Evolutionary conservation across 2,888 invertebrate species (phyloP), one percentile per base, ranked within the genome.

Genomic region (Cosmopolites sordidus): DNA sequence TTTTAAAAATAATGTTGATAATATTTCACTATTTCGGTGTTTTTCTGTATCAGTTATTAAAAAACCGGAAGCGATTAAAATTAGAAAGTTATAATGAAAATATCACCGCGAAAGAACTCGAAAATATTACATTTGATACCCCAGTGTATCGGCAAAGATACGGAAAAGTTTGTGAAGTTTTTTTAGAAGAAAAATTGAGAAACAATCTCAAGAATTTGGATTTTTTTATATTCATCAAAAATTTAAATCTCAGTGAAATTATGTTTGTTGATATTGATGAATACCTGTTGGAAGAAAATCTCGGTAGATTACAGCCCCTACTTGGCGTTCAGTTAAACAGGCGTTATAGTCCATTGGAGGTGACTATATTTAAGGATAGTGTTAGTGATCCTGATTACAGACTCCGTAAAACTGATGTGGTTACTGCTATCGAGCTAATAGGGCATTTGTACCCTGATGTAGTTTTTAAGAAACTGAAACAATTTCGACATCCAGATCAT

Each of bases 361-460:
- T 83, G 1, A 75, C 83, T 69, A 69, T 92, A 12, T 82, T 82
- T 55, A 77, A 80, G 66, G 95, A 94, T 12, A 90, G 86, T 76
- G 85, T 91, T 16, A 81, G 83, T 2, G 81, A 86, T 56, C 81
- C 83, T 1, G 89, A 91, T 67, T 76, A 78, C 50, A 75, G 82
- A 47, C 74, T 94, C 1, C 74, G 78, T 14, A 81, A 83, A 42
- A 79, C 81, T 48, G 90, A 94, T 76, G 92, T 86, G 6, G 87
- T 93, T 2, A 76, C 91, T 49, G 85, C 86, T 43, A 83, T 95
- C 60, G 95, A 95, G 79, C 76, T 95, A 87, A 89, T 96, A 62
- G 95, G 96, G 69, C 95, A 96, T 75, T 80, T 96, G 64, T 79
- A 86, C 58, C 83, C 86, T 0, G 84, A 88, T 75, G 78, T 84